Percentiles rank a stretch among this genome's conserved stretches.
These are phyloP conservation scores for Spicauda simplicius DNA, from an alignment of 2,888 invertebrate species.

Conservation along the genomic window DNA sequence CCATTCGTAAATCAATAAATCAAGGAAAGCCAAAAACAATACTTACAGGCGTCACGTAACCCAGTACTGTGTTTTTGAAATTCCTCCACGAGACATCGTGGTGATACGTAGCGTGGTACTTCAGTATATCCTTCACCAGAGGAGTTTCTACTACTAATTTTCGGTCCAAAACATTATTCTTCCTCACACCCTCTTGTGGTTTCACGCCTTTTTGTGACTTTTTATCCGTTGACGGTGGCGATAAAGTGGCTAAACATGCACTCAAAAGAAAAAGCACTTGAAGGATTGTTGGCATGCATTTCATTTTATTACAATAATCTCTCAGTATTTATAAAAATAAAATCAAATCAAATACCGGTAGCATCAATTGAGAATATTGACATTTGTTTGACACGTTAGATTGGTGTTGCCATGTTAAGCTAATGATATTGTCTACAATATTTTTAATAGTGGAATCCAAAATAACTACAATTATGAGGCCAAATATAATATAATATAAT, in stretches of 20 bases:
- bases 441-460: too few species aligned
- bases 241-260: slow-evolving; percentile 74
- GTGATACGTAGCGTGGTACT: slow-evolving; percentile 90
- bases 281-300: slow-evolving; percentile 61
- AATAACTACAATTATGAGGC: too few species aligned
- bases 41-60: slow-evolving; percentile 94
- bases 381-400: slow-evolving; percentile 1
- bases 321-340: slow-evolving; percentile 1
- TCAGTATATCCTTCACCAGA: slow-evolving; percentile 89
- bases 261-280: slow-evolving; percentile 66
- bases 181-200: slow-evolving; percentile 84
- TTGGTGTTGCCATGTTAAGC: too few species aligned
- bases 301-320: slow-evolving; percentile 55
- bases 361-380: neutral
- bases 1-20: slow-evolving; percentile 5
- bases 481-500: too few species aligned
- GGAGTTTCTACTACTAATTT: slow-evolving; percentile 88
- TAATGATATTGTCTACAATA: too few species aligned
- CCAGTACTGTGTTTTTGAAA: slow-evolving; percentile 91
- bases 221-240: slow-evolving; percentile 74
- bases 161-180: slow-evolving; percentile 88
- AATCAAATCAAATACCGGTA: neutral
- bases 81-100: slow-evolving; percentile 87
- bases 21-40: neutral
- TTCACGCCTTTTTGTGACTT: slow-evolving; percentile 76